Evolutionary conservation across 2,797 vertebrate species (phyloP), one percentile per base, ranked within the genome.

Genomic region (Rhinophrynus dorsalis): DNA sequence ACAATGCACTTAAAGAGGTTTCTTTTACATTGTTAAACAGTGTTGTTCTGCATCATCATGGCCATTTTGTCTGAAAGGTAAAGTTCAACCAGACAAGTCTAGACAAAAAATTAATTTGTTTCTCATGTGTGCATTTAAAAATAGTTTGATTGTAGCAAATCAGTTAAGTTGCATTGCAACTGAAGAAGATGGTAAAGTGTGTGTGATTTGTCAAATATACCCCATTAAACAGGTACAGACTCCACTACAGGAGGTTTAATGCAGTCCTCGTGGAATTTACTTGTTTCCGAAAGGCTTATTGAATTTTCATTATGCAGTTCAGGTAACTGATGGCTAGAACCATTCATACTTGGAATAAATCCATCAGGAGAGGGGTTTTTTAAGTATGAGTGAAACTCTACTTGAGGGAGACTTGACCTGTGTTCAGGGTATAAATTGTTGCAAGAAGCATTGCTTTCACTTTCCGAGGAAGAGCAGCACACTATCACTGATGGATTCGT

Each of bases 381-480:
- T 85, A 98, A 90, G 87, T 93, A 96, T 37, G 95, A 94, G 67
- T 95, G 94, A 82, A 96, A 94, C 82, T 94, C 93, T 76, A 92
- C 87, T 82, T 90, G 93, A 7, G 88, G 84, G 79, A 87, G 89
- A 66, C 45, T 81, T 15, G 90, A 85, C 11, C 90, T 86, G 40
- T 91, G 93, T 74, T 95, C 92, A 1, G 77, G 61, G 45, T 94
- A 94, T 2, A 90, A 81, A 52, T 81, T 85, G 80, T 86, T 93
- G 75, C 94, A 90, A 51, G 83, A 79, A 70, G 78, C 70, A 27
- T 86, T 82, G 65, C 87, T 86, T 38, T 96, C 93, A 17, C 82
- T 90, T 65, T 97, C 94, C 0, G 94, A 84, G 0, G 92, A 82
- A 37, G 92, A 81, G 79, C 90, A 94, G 88, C 93, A 90, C 72